phyloP scores from a whole-genome alignment of 2,113 vertebrate species.

The Heterotis niloticus region DNA sequence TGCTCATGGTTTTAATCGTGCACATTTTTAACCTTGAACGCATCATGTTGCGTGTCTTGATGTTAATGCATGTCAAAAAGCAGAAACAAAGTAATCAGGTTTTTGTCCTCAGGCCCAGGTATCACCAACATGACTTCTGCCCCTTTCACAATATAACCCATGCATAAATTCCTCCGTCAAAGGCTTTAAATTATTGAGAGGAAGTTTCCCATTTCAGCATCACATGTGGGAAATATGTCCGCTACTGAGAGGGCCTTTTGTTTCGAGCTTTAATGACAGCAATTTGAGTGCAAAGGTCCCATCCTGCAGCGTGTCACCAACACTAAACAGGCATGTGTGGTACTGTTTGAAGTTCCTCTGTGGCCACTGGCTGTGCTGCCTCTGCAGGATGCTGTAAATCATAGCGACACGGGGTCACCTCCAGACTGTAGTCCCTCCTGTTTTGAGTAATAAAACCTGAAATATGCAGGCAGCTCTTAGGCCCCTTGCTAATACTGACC shows the following conservation, averaged over 20 bases:
- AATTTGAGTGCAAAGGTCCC: constrained; percentile 63
- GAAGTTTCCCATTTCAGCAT: constrained; percentile 69
- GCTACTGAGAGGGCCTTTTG: constrained; percentile 69
- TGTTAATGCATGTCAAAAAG: too few species aligned
- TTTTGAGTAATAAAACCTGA: background rate
- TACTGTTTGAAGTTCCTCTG: constrained; percentile 58
- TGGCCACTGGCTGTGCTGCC: constrained; percentile 44
- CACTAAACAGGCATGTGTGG: constrained; percentile 57
- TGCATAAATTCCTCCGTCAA: constrained; percentile 64
- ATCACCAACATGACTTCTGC: constrained; percentile 40
- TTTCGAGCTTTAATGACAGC: constrained; percentile 59
- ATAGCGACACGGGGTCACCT: constrained; percentile 13
- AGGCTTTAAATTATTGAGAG: constrained; percentile 64
- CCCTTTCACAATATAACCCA: constrained; percentile 54
- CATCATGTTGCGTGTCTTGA: too few species aligned
- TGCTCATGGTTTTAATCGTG: too few species aligned
- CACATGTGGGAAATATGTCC: constrained; percentile 68
- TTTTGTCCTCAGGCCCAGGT: constrained; percentile 54
- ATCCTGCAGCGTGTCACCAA: constrained; percentile 54
- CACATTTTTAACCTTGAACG: too few species aligned
- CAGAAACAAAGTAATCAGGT: constrained; percentile 48
- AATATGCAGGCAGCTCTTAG: constrained; percentile 20
- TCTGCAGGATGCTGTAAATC: constrained; percentile 50
- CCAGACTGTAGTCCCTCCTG: background rate
- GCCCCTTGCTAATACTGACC: constrained; percentile 28